Percentiles rank a stretch among this genome's conserved stretches.
phyloP scores from a whole-genome alignment of 2,888 invertebrate species.

The Galeopsomyia nigrocyanea region DNA sequence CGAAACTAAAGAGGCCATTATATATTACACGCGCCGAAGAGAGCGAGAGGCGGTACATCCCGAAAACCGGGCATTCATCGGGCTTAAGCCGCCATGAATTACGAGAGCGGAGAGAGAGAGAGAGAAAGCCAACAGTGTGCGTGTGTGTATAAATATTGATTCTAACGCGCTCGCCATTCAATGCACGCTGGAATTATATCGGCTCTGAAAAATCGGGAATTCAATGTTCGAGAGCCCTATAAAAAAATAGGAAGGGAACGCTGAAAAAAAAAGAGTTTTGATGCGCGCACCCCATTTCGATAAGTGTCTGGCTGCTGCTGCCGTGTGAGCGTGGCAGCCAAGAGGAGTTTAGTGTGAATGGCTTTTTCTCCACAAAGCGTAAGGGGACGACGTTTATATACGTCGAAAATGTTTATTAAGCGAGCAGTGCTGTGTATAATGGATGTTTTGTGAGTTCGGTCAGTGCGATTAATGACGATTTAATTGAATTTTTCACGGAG shows the following conservation, averaged over 20 bases:
- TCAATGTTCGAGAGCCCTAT: conserved; percentile 16
- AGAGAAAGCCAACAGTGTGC: neutral
- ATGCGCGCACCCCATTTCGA: conserved; percentile 18
- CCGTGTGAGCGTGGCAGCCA: neutral
- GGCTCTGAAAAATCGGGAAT: conserved; percentile 32
- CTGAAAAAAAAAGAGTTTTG: conserved; percentile 25
- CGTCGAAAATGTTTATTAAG: neutral
- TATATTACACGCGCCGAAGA: conserved; percentile 15
- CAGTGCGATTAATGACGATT: conserved; percentile 18
- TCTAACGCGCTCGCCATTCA: conserved; percentile 25
- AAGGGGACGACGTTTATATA: conserved; percentile 12
- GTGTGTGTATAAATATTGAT: conserved; percentile 40
- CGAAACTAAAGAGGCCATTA: conserved; percentile 29
- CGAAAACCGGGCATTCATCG: conserved; percentile 23
- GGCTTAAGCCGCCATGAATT: neutral
- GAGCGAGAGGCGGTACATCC: neutral
- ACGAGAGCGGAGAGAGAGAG: conserved; percentile 4
- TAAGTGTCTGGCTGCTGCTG: conserved; percentile 14
- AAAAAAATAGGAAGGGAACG: neutral
- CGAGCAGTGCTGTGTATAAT: neutral
- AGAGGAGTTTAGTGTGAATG: neutral
- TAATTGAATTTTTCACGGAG: conserved; percentile 29
- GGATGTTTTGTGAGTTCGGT: neutral
- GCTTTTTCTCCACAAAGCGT: neutral
- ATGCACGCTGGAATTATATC: conserved; percentile 25